phyloP scores from a whole-genome alignment of 2,113 vertebrate species.

The Andinoacara biseriatus region DNA sequence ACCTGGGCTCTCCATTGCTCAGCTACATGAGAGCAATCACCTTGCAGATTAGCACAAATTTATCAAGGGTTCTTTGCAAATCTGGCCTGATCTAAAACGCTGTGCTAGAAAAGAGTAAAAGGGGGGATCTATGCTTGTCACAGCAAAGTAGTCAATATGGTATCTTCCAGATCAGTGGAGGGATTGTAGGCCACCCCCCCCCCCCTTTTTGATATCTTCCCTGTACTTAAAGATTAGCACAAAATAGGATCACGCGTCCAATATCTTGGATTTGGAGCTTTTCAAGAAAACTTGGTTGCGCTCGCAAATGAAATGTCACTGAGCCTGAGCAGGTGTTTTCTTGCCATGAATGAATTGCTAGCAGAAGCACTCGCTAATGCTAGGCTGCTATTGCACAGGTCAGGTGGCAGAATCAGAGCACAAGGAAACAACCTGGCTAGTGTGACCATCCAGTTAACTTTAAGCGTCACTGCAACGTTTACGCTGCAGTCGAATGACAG shows the following conservation, averaged over 20 bases:
- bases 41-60: neutral
- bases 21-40: neutral
- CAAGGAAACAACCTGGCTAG: constrained; percentile 23
- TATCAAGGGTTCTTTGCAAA: neutral
- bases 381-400: constrained; percentile 43
- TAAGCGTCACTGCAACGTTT: neutral
- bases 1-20: neutral
- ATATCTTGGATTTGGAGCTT: neutral
- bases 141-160: constrained; percentile 52
- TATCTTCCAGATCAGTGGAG: constrained; percentile 61
- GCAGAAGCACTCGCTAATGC: constrained; percentile 35
- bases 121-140: constrained; percentile 29
- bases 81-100: constrained; percentile 22
- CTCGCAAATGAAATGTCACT: neutral
- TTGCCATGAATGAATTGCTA: constrained; percentile 9
- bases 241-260: neutral
- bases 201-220: neutral
- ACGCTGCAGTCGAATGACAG: neutral
- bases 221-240: constrained; percentile 16
- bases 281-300: neutral
- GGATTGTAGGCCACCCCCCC: constrained; percentile 50
- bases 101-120: constrained; percentile 21
- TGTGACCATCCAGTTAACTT: constrained; percentile 2
- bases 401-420: constrained; percentile 47
- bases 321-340: constrained; percentile 9